Conservation (phyloP, 2,888 invertebrate genomes). For the Phania funesta region DNA sequence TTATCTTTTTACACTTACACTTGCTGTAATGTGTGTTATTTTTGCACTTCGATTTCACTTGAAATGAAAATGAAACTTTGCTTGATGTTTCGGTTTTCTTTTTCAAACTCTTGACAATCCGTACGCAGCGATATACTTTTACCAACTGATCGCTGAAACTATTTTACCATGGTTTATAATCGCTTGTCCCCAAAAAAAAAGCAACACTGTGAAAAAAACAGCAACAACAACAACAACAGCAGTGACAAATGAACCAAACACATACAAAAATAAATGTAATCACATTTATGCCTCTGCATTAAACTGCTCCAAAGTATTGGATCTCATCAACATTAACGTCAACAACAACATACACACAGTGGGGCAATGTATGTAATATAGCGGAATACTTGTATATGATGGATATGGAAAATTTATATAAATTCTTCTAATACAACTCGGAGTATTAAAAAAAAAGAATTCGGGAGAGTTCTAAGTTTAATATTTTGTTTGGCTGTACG, state of each 20-base stretch:
- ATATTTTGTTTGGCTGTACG: no score
- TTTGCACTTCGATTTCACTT: conserved; percentile 46
- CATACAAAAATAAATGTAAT: conserved; percentile 61
- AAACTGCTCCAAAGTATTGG: conserved; percentile 52
- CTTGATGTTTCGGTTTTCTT: conserved; percentile 10
- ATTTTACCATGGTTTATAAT: conserved; percentile 79
- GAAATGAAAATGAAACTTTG: conserved; percentile 42
- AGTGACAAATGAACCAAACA: conserved; percentile 42
- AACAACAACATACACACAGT: conserved; percentile 37
- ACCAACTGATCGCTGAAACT: conserved; percentile 80
- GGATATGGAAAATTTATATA: no score
- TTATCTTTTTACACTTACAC: conserved; percentile 57
- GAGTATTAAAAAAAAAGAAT: no score
- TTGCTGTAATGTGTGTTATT: conserved; percentile 47
- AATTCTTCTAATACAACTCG: no score
- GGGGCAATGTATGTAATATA: neutral
- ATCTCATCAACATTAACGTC: conserved; percentile 62
- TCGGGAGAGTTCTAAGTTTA: no score
- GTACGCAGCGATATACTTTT: conserved; percentile 79
- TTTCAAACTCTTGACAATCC: conserved; percentile 68
- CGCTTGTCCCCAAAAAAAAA: conserved; percentile 80
- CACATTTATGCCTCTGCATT: conserved; percentile 64
- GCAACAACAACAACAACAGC: conserved; percentile 43
- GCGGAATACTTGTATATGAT: neutral
- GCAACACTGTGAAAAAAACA: conserved; percentile 64